A percentile compares a stretch with the other conserved stretches of the same genome.
These are phyloP conservation scores for Cheilinus undulatus DNA, from an alignment of 2,113 vertebrate genomes.

Conservation along the genomic window DNA sequence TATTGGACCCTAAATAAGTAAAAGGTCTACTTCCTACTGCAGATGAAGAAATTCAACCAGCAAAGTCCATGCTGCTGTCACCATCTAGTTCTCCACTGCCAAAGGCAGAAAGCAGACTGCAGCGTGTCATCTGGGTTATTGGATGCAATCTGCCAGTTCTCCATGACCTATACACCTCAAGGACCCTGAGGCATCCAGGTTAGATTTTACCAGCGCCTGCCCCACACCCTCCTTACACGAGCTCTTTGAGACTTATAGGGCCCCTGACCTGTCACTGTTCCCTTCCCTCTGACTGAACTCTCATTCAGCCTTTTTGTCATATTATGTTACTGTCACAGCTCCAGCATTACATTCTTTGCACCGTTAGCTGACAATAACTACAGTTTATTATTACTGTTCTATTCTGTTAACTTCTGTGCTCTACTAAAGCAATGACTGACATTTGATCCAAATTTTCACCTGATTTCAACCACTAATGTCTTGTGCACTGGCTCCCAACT, in stretches of 20 bases:
- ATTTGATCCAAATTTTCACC: no score
- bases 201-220: background rate
- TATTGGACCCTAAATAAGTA: background rate
- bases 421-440: no score
- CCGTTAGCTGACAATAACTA: no score
- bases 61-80: background rate
- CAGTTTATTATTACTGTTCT: no score
- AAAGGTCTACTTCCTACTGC: background rate
- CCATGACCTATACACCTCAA: background rate
- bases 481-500: no score
- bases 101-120: background rate
- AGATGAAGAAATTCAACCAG: background rate
- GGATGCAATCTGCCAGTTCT: background rate
- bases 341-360: background rate
- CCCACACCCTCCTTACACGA: background rate
- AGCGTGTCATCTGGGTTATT: background rate
- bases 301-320: background rate
- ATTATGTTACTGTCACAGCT: background rate
- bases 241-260: background rate
- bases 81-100: background rate
- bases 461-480: no score
- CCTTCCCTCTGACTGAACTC: background rate
- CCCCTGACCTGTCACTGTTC: background rate
- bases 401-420: no score
- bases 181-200: background rate